A percentile compares a stretch with the other conserved stretches of the same genome.
Conservation (phyloP, 1,140 invertebrate species). For the Hylyphantes graminicola region DNA sequence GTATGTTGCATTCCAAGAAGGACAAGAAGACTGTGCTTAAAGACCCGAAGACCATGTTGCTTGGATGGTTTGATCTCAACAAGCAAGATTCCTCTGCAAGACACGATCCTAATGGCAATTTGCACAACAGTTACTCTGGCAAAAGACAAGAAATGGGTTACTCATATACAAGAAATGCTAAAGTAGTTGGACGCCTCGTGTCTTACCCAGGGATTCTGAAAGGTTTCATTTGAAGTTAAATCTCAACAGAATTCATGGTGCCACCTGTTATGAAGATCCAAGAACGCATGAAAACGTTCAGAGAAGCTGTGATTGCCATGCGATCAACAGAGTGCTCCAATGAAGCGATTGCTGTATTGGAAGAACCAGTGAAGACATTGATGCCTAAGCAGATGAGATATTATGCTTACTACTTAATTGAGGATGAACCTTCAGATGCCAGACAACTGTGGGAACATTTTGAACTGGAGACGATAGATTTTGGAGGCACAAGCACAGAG, state of each 20-base stretch:
- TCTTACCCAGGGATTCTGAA: conserved; percentile 2
- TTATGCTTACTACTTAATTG: background rate
- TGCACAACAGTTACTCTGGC: background rate
- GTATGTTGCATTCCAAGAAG: too few species aligned
- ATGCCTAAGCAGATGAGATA: background rate
- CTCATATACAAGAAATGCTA: background rate
- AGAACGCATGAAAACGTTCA: background rate
- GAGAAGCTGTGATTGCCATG: conserved; percentile 8
- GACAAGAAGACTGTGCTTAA: background rate
- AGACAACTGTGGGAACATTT: too few species aligned
- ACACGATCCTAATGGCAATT: background rate
- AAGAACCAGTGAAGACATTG: background rate
- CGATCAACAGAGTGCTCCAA: background rate
- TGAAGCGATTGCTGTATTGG: background rate
- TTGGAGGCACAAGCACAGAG: too few species aligned
- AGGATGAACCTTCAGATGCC: background rate
- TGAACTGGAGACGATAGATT: too few species aligned
- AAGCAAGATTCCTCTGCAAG: conserved; percentile 9
- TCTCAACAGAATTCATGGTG: background rate
- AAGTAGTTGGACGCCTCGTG: conserved; percentile 5
- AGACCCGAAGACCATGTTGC: background rate
- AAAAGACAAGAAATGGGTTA: background rate
- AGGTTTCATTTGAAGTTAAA: background rate
- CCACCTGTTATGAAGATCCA: background rate
- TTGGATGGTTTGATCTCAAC: conserved; percentile 17